Percentiles rank a stretch among this genome's conserved stretches.
Evolutionary conservation across 2,113 vertebrate species (phyloP).

Genomic region (Boleophthalmus pectinirostris): DNA sequence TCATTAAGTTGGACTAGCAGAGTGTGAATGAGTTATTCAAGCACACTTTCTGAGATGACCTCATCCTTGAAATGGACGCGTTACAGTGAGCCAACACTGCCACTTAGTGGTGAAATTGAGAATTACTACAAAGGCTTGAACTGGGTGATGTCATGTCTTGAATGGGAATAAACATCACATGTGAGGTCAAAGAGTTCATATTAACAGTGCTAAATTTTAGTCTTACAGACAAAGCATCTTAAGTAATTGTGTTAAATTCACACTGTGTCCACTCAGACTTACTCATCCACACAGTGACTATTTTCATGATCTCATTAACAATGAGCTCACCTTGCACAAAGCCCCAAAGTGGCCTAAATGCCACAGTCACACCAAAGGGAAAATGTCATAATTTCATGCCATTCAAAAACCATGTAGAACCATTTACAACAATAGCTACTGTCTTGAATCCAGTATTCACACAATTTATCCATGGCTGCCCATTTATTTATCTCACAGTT

Average conservation of each 20-base stretch:
- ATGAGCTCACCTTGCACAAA: slow-evolving; percentile 5
- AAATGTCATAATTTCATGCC: slow-evolving; percentile 32
- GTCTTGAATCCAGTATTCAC: slow-evolving; percentile 38
- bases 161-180: slow-evolving; percentile 48
- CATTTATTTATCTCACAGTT: slow-evolving; percentile 44
- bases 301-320: not conserved
- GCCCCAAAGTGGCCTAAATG: not conserved
- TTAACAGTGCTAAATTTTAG: not conserved
- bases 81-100: slow-evolving; percentile 58
- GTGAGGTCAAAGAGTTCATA: slow-evolving; percentile 17
- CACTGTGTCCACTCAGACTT: slow-evolving; percentile 42
- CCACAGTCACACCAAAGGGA: too few relatives aligned
- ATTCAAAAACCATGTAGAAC: slow-evolving; percentile 4
- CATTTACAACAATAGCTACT: slow-evolving; percentile 49
- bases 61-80: slow-evolving; percentile 54
- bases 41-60: slow-evolving; percentile 61
- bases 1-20: slow-evolving; percentile 26
- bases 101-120: slow-evolving; percentile 53
- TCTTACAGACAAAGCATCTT: slow-evolving; percentile 14
- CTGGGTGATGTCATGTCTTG: slow-evolving; percentile 67
- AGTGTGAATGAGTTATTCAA: slow-evolving; percentile 48
- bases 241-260: slow-evolving; percentile 64
- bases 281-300: not conserved
- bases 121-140: slow-evolving; percentile 53
- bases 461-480: slow-evolving; percentile 57